Evolutionary conservation across 2,888 invertebrate species (phyloP), one percentile per base, ranked within the genome.

Genomic region (Litoditis marina): DNA sequence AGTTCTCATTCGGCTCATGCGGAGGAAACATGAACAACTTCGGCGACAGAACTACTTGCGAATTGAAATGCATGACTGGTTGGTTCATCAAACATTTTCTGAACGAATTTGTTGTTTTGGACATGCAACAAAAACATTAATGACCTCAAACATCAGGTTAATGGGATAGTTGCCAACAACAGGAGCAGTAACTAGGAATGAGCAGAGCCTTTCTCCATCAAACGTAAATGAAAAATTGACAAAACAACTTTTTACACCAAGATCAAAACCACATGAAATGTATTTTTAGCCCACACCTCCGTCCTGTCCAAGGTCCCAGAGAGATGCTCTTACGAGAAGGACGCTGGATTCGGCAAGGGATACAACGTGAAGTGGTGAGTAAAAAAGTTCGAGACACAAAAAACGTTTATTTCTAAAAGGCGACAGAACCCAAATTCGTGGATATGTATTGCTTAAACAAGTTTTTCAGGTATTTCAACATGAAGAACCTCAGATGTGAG

Each of bases 1-100:
- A 77, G 58, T 82, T 82, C 68, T 72, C 79, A 7, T 82, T 73
- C 58, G 82, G 82, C 52, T 71, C 71, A 8, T 82, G 82, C 61
- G 76, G 76, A 16, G 82, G 82, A 59, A 82, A 82, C 60, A 60
- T 61, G 19, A 82, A 82, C 73, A 82, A 82, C 63, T 82, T 82
- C 65, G 64, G 60, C 39, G 74, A 75, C 47, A 56, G 71, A 61
- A 63, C 44, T n/a, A 64, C 65, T 44, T 75, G 75, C 61, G 75
- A 75, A 58, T 36, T 68, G 39, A 62, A 63, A 44, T 75, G 75
- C 42, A 69, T 71, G 65, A 62, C 65, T 63, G 63, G 69, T 66
- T 59, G 51, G 44, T 44, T 44, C 8, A 6, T 3, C 19, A 44
- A 8, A 22, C 3, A 39, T 44, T 44, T 25, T 44, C n/a, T n/a